Base-by-base conservation (phyloP, 2,797 vertebrate species). In the Uromys caudimaculatus region DNA sequence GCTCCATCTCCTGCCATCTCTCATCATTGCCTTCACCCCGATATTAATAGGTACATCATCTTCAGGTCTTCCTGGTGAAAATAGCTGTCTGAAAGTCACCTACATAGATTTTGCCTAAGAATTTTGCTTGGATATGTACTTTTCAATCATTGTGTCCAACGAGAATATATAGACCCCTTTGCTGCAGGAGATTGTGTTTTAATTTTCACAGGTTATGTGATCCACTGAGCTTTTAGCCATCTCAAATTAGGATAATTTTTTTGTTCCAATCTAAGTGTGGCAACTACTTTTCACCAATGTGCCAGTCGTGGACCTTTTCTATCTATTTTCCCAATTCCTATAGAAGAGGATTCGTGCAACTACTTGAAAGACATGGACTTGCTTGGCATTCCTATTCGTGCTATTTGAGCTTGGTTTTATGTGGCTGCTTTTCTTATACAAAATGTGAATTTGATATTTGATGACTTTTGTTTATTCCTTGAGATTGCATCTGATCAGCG, bases 371-470 rank as follows among this genome's bases (percentile, higher is more conserved):
- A 95, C 54, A 27, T 0, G 3, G 41, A 32, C 19, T 24, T 24
- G 6, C 12, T 11, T 50, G 88, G 89, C 24, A 47, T 95, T 76
- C 7, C 27, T 89, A 27, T 35, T 79, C 13, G 21, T 64, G 12
- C 5, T 17, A 84, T 77, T 89, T 85, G 13, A 93, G 24, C 17
- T 62, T 87, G 94, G 92, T 71, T 56, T 92, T 81, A 77, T 4
- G n/a, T 69, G 29, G 29, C 12, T 85, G 44, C 62, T 92, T 96
- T 95, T 94, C 73, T 92, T 41, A 93, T 14, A 69, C 52, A 44
- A 75, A 84, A 44, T 71, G 83, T 73, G 52, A 90, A 89, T 10
- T 89, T 93, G 32, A 95, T n/a, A 85, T 85, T 52, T 32, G 24
- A 91, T 82, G 44, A 16, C 41, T 89, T 44, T 44, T 44, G 14